Percentiles rank a stretch among this genome's conserved stretches.
Conservation (phyloP, 1,140 invertebrate genomes). For the Bradysia coprophila region DNA sequence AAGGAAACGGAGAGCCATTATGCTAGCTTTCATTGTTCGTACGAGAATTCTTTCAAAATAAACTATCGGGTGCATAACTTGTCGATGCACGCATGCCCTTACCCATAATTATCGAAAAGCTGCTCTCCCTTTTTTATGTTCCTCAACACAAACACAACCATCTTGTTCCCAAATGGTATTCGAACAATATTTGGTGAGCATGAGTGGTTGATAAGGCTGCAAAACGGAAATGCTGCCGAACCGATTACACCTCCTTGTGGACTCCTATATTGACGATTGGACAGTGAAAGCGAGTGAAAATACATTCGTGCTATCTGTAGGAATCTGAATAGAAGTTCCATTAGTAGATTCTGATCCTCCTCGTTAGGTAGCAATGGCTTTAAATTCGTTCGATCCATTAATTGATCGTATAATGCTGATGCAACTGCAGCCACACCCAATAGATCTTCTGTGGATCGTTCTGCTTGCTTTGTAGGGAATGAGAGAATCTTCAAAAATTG, state of each 20-base stretch:
- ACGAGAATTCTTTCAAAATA: neutral
- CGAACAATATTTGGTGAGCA: constrained; percentile 72
- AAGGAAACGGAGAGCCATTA: neutral
- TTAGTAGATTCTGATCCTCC: constrained; percentile 27
- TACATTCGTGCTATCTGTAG: constrained; percentile 67
- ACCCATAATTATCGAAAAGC: constrained; percentile 48
- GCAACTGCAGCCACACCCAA: constrained; percentile 52
- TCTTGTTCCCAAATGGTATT: constrained; percentile 29
- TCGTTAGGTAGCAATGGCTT: constrained; percentile 19
- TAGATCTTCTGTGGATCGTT: constrained; percentile 48
- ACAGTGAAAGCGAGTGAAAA: constrained; percentile 47
- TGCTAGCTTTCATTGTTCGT: constrained; percentile 1
- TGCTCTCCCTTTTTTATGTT: constrained; percentile 46
- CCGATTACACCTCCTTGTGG: constrained; percentile 25
- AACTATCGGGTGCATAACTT: neutral
- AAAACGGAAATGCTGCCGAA: constrained; percentile 19
- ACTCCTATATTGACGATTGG: constrained; percentile 20
- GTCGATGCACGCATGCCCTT: constrained; percentile 12
- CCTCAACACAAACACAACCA: constrained; percentile 35
- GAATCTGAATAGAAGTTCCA: constrained; percentile 46
- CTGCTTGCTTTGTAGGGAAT: constrained; percentile 51
- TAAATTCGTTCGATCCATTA: constrained; percentile 36
- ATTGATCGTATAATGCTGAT: constrained; percentile 41
- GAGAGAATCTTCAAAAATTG: constrained; percentile 43
- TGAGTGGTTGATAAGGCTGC: constrained; percentile 56